phyloP scores from a whole-genome alignment of 2,888 invertebrate genomes.

The Zeuzera pyrina region DNA sequence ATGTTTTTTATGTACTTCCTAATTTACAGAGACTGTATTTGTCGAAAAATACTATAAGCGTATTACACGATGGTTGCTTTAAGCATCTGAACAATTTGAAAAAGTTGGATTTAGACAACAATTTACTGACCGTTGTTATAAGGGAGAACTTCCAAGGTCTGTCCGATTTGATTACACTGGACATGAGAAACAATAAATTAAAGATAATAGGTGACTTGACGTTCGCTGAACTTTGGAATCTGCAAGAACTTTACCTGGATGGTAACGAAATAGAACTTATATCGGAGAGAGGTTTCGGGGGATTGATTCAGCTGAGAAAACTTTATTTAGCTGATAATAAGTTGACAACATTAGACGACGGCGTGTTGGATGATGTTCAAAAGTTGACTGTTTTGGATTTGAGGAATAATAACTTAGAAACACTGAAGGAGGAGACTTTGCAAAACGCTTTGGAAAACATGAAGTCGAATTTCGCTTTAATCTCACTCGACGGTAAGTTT shows the following conservation, averaged over 20 bases:
- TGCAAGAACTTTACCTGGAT: conserved; percentile 80
- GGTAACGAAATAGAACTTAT: conserved; percentile 82
- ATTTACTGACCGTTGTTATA: conserved; percentile 81
- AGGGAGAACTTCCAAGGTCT: conserved; percentile 85
- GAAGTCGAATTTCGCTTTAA: conserved; percentile 80
- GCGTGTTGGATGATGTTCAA: conserved; percentile 80
- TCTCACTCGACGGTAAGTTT: conserved; percentile 83
- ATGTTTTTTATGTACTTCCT: conserved; percentile 84
- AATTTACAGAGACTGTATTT: conserved; percentile 82
- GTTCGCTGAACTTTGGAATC: conserved; percentile 84
- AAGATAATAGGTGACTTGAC: conserved; percentile 86
- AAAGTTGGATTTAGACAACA: conserved; percentile 85
- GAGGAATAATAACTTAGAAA: conserved; percentile 83
- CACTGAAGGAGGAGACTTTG: conserved; percentile 81
- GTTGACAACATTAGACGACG: conserved; percentile 79
- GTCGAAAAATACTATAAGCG: conserved; percentile 88
- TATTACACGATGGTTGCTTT: conserved; percentile 90
- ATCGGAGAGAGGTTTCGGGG: conserved; percentile 83
- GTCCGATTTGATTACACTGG: conserved; percentile 79
- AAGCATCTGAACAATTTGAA: conserved; percentile 80
- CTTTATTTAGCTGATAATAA: conserved; percentile 84
- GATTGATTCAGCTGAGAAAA: conserved; percentile 80
- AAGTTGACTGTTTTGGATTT: conserved; percentile 83
- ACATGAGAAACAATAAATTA: conserved; percentile 83
- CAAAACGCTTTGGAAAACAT: conserved; percentile 80